Conservation (phyloP, 2,888 invertebrate species). For the Melieria picta region DNA sequence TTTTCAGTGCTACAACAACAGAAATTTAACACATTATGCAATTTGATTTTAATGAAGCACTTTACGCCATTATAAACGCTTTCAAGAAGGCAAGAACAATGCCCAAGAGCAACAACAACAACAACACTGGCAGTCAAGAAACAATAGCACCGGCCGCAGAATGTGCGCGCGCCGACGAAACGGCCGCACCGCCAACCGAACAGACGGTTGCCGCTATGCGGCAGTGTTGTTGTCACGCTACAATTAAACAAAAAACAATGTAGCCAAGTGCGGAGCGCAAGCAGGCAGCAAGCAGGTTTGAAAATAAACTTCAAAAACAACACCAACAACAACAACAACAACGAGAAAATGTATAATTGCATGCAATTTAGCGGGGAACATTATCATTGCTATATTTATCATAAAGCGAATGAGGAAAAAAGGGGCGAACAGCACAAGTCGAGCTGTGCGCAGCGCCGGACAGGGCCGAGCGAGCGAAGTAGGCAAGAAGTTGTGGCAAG, state of each 20-base stretch:
- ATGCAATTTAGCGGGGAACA: slow-evolving; percentile 62
- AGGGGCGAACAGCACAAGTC: slow-evolving; percentile 27
- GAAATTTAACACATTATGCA: slow-evolving; percentile 35
- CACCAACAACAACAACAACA: background rate
- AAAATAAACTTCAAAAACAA: slow-evolving; percentile 14
- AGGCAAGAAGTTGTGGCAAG: slow-evolving; percentile 23
- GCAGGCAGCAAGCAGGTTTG: background rate
- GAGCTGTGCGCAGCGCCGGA: no score
- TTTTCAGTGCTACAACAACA: slow-evolving; percentile 27
- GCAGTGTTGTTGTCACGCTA: slow-evolving; percentile 16
- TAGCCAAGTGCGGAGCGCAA: background rate
- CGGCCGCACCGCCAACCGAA: slow-evolving; percentile 7
- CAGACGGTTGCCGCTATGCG: background rate
- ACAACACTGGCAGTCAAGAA: slow-evolving; percentile 24
- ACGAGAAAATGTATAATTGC: slow-evolving; percentile 53
- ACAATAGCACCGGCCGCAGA: slow-evolving; percentile 5
- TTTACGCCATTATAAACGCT: slow-evolving; percentile 29
- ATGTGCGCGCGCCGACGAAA: background rate
- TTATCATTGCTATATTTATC: slow-evolving; percentile 60
- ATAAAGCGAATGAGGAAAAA: slow-evolving; percentile 44
- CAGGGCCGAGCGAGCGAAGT: background rate
- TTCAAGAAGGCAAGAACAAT: slow-evolving; percentile 5
- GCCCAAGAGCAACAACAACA: slow-evolving; percentile 1
- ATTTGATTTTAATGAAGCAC: slow-evolving; percentile 39
- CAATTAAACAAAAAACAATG: slow-evolving; percentile 23